Conservation (phyloP, 1,140 invertebrate species). For the Teleogryllus occipitalis region DNA sequence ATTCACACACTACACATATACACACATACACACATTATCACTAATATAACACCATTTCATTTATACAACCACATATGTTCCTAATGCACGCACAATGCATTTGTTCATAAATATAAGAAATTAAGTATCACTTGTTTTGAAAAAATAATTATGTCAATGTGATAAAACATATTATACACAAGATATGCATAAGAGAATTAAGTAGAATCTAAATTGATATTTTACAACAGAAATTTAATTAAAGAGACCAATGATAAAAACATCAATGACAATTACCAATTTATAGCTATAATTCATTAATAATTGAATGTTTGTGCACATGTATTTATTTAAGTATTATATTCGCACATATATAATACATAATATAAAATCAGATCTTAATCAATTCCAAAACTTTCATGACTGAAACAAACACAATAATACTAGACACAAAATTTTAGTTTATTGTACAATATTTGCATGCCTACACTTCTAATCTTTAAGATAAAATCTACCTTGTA, state of each 20-base stretch:
- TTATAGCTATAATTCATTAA: neutral
- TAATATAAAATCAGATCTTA: neutral
- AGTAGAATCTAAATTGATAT: too few species aligned
- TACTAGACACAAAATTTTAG: neutral
- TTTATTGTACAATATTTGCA: neutral
- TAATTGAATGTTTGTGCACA: neutral
- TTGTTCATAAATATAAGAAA: too few species aligned
- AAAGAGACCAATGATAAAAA: neutral
- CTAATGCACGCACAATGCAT: too few species aligned
- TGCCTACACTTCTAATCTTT: neutral
- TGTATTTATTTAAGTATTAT: neutral
- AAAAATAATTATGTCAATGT: too few species aligned
- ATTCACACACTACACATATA: too few species aligned
- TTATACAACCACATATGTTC: too few species aligned
- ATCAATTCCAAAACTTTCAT: neutral
- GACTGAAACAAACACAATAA: neutral
- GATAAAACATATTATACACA: too few species aligned
- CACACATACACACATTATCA: too few species aligned
- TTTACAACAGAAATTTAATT: too few species aligned
- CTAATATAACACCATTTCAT: too few species aligned
- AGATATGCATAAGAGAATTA: too few species aligned
- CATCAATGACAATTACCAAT: neutral
- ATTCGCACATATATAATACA: neutral
- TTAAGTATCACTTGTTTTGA: too few species aligned
- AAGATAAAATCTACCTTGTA: neutral